Conservation (phyloP, 2,888 invertebrate species). For the Trachelus stipa region DNA sequence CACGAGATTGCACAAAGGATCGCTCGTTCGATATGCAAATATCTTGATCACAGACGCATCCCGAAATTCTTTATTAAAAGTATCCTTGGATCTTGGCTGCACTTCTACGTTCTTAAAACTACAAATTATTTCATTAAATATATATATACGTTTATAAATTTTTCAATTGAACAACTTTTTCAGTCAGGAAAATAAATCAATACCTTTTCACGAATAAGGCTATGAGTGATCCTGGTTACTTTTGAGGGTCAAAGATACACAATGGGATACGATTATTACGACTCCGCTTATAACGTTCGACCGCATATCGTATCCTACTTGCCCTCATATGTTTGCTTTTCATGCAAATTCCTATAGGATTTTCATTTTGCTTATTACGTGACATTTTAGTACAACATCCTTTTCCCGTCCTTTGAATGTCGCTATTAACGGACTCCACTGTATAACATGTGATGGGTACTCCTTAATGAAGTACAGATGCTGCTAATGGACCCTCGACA, state of each 20-base stretch:
- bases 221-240: not conserved
- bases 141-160: no score
- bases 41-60: not conserved
- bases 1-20: not conserved
- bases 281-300: no score
- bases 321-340: no score
- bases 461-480: not conserved
- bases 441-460: no score
- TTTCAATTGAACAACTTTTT: not conserved
- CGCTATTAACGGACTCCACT: no score
- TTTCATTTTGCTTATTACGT: no score
- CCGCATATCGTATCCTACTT: no score
- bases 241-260: no score
- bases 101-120: not conserved
- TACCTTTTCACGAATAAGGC: not conserved
- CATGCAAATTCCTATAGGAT: no score
- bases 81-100: not conserved
- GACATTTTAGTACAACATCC: no score
- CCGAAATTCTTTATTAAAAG: not conserved
- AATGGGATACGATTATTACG: no score
- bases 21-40: not conserved
- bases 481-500: not conserved
- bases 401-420: no score
- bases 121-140: not conserved
- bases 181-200: not conserved